phyloP scores from a whole-genome alignment of 2,113 vertebrate species.

The Leucopternis melanops region DNA sequence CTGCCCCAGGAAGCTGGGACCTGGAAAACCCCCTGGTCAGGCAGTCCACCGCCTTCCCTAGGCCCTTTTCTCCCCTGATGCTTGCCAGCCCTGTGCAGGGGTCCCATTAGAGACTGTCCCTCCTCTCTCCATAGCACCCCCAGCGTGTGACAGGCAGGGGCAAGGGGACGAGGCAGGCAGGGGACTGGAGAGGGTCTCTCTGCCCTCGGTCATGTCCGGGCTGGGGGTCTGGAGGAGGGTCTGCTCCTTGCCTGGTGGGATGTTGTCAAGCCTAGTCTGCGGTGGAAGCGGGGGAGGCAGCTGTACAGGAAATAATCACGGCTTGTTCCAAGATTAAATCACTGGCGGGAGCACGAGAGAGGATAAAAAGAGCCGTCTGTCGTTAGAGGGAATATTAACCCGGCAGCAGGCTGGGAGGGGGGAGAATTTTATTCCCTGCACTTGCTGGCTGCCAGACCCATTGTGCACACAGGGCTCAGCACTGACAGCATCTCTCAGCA shows the following conservation, averaged over 20 bases:
- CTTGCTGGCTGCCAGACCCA: neutral
- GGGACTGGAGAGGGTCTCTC: neutral
- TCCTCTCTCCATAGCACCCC: neutral
- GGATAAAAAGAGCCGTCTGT: slow-evolving; percentile 68
- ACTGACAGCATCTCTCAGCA: slow-evolving; percentile 44
- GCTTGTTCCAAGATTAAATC: slow-evolving; percentile 67
- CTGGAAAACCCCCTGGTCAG: neutral
- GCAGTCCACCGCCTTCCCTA: accelerated
- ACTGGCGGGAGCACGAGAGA: slow-evolving; percentile 26
- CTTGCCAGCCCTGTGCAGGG: neutral
- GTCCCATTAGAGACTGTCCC: neutral
- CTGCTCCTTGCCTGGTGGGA: neutral
- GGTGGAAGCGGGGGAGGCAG: slow-evolving; percentile 14
- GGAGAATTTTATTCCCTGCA: slow-evolving; percentile 10
- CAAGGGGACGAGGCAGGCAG: neutral
- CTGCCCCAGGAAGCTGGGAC: neutral
- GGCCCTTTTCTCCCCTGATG: neutral
- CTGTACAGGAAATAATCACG: slow-evolving; percentile 64
- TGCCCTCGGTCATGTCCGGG: accelerated
- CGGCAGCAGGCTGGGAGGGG: neutral
- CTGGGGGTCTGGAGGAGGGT: neutral
- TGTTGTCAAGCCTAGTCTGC: neutral
- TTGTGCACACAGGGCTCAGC: neutral
- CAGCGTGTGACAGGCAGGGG: neutral
- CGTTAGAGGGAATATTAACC: slow-evolving; percentile 65